These are phyloP conservation scores for Phalacrocorax aristotelis DNA, from an alignment of 2,113 vertebrate species.

Conservation along the genomic window DNA sequence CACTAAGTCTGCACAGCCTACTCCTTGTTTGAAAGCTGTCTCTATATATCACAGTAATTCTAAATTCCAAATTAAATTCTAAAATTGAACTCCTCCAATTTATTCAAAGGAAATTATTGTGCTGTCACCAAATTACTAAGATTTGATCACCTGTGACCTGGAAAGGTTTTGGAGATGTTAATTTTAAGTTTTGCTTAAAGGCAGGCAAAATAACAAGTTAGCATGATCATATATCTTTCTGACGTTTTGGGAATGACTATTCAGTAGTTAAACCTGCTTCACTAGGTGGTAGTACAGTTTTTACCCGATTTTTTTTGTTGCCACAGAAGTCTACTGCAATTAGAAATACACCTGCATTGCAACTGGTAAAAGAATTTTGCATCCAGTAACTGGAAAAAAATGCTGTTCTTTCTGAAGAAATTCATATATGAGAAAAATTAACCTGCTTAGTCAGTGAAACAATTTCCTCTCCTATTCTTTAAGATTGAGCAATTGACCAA, in stretches of 20 bases:
- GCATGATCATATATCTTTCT: not conserved
- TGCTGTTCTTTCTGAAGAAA: not conserved
- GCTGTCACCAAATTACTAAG: not conserved
- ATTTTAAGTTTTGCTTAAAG: not conserved
- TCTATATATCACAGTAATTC: not conserved
- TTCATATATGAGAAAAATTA: not conserved
- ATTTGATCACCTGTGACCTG: not conserved
- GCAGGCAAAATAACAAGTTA: not conserved
- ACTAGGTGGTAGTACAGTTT: not conserved
- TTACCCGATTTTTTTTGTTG: not conserved
- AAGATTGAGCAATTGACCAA: constrained; percentile 92
- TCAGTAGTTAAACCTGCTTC: not conserved
- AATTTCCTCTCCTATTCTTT: not conserved
- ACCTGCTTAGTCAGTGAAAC: not conserved
- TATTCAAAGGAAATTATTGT: not conserved
- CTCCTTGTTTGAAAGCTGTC: not conserved
- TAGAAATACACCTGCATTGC: not conserved
- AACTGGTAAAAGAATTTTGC: not conserved
- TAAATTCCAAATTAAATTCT: not conserved
- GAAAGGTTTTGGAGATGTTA: not conserved
- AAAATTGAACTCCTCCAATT: not conserved
- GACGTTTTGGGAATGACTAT: not conserved
- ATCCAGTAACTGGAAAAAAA: not conserved
- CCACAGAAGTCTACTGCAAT: not conserved
- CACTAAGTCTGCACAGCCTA: not conserved